phyloP scores from a whole-genome alignment of 2,113 vertebrate genomes.

The Centropus unirufus region DNA sequence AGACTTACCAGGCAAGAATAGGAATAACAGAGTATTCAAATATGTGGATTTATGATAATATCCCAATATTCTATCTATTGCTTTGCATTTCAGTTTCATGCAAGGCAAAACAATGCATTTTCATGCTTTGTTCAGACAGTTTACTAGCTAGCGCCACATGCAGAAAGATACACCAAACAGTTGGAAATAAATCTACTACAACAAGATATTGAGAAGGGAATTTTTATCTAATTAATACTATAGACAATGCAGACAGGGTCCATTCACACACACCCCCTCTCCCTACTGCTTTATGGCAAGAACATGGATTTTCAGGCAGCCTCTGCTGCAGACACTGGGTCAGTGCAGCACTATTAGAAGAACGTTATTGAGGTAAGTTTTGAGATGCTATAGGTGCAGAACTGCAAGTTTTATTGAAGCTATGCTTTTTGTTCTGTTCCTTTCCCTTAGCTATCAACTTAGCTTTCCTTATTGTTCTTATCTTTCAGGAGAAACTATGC shows the following conservation, averaged over 20 bases:
- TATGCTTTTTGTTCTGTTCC: neutral
- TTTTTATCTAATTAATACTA: neutral
- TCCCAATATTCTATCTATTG: neutral
- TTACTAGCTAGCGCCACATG: neutral
- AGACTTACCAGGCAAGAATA: neutral
- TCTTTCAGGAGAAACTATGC: neutral
- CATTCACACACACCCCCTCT: neutral
- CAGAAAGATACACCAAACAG: neutral
- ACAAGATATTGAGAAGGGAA: neutral
- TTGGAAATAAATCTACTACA: neutral
- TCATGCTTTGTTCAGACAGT: neutral
- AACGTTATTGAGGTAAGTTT: neutral
- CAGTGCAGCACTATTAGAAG: neutral
- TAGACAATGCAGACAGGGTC: neutral
- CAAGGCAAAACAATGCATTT: neutral
- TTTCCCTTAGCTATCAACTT: neutral
- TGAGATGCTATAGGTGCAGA: neutral
- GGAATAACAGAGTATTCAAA: neutral
- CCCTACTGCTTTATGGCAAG: neutral
- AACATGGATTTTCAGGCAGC: neutral
- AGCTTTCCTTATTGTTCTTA: neutral
- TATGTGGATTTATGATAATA: neutral
- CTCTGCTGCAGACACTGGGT: neutral
- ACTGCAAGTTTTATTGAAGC: neutral
- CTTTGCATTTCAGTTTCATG: neutral